phyloP scores from a whole-genome alignment of 2,113 vertebrate species.

The Indicator maculatus region DNA sequence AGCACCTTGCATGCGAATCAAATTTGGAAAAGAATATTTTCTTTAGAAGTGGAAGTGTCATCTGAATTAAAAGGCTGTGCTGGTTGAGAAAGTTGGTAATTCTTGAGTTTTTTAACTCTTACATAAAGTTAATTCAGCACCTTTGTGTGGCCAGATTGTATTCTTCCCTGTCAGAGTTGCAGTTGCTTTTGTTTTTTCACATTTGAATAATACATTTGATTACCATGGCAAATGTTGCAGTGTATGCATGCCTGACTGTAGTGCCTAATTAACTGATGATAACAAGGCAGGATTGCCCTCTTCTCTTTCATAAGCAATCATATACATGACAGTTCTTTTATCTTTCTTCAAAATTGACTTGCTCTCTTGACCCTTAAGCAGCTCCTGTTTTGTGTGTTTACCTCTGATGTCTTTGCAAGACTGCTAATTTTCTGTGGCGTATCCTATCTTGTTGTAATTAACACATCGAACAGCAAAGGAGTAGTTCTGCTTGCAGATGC shows the following conservation, averaged over 20 bases:
- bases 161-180: slow-evolving; percentile 45
- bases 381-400: slow-evolving; percentile 79
- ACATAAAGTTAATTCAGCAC: slow-evolving; percentile 31
- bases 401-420: slow-evolving; percentile 76
- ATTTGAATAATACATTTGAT: slow-evolving; percentile 84
- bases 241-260: slow-evolving; percentile 73
- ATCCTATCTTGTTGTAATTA: slow-evolving; percentile 82
- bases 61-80: not conserved
- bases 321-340: slow-evolving; percentile 82
- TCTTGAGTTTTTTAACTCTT: not conserved
- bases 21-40: slow-evolving; percentile 29
- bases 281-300: slow-evolving; percentile 81
- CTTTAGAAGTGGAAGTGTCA: not conserved
- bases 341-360: slow-evolving; percentile 81
- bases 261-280: slow-evolving; percentile 86
- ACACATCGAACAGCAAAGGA: slow-evolving; percentile 74
- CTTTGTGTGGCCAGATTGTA: slow-evolving; percentile 47
- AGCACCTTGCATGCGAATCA: not conserved
- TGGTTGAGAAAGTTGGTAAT: not conserved
- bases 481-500: slow-evolving; percentile 72
- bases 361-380: slow-evolving; percentile 77
- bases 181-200: slow-evolving; percentile 71
- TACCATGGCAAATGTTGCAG: slow-evolving; percentile 74
- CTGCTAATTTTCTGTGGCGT: slow-evolving; percentile 82
- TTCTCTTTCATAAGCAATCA: slow-evolving; percentile 76